phyloP scores from a whole-genome alignment of 2,113 vertebrate species.

The Lichenostomus cassidix region DNA sequence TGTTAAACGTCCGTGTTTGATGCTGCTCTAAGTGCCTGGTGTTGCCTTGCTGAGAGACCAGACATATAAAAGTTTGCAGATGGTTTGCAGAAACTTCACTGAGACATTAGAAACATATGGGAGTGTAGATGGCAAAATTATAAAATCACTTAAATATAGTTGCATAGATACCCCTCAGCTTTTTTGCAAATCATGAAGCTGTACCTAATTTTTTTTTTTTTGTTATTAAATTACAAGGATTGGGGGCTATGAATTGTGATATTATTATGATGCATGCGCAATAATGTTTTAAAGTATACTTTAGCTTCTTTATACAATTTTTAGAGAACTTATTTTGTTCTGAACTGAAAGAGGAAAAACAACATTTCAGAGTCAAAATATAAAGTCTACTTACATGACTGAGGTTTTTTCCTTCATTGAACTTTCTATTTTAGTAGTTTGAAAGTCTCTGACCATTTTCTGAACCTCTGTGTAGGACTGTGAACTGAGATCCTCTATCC shows the following conservation, averaged over 20 bases:
- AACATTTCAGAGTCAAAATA: not conserved
- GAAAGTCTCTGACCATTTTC: not conserved
- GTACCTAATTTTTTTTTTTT: not conserved
- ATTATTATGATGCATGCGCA: not conserved
- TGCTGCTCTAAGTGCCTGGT: not conserved
- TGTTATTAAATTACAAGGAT: not conserved
- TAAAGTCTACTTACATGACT: not conserved
- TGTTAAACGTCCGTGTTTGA: not conserved
- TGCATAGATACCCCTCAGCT: not conserved
- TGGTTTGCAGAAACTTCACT: not conserved
- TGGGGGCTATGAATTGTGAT: not conserved
- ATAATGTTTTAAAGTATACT: not conserved
- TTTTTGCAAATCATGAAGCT: not conserved
- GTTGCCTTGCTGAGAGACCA: not conserved
- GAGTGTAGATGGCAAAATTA: not conserved
- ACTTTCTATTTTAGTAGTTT: not conserved
- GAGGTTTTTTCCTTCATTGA: not conserved
- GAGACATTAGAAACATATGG: not conserved
- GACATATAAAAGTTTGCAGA: slow-evolving; percentile 11
- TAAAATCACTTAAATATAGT: not conserved
- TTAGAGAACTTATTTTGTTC: not conserved
- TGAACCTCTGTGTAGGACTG: not conserved
- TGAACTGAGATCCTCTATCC: not conserved
- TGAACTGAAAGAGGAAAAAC: not conserved
- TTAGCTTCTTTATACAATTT: not conserved